Conservation (phyloP, 2,113 vertebrate genomes). For the Muntiacus muntjak region DNA sequence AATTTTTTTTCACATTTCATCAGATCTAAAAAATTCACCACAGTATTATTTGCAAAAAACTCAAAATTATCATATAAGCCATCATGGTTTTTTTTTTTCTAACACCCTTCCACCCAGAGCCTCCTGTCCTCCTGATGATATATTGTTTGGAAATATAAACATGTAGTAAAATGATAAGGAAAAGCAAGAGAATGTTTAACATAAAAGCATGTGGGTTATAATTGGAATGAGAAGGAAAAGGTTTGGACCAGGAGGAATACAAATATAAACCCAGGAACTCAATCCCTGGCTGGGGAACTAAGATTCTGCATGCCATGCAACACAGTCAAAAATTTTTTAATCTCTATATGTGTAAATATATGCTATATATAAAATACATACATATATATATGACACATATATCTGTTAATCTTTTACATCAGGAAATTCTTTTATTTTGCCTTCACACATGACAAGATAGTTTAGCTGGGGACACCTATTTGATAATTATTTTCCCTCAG, state of each 20-base stretch:
- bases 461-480: not conserved
- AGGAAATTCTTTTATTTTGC: not conserved
- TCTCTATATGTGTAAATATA: not conserved
- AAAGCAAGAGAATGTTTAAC: not conserved
- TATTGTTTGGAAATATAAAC: not conserved
- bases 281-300: not conserved
- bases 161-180: not conserved
- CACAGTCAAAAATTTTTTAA: not conserved
- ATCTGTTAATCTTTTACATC: not conserved
- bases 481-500: not conserved
- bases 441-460: not conserved
- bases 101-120: not conserved
- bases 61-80: not conserved
- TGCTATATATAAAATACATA: not conserved
- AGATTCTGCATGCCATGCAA: not conserved
- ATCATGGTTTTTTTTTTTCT: not conserved
- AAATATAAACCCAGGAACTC: not conserved
- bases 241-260: not conserved
- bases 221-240: not conserved
- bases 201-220: not conserved
- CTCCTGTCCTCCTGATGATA: not conserved
- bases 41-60: not conserved
- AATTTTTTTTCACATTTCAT: not conserved
- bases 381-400: not conserved
- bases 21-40: not conserved